Evolutionary conservation across 2,888 invertebrate genomes (phyloP).

Genomic region (Tenthredo amoena): DNA sequence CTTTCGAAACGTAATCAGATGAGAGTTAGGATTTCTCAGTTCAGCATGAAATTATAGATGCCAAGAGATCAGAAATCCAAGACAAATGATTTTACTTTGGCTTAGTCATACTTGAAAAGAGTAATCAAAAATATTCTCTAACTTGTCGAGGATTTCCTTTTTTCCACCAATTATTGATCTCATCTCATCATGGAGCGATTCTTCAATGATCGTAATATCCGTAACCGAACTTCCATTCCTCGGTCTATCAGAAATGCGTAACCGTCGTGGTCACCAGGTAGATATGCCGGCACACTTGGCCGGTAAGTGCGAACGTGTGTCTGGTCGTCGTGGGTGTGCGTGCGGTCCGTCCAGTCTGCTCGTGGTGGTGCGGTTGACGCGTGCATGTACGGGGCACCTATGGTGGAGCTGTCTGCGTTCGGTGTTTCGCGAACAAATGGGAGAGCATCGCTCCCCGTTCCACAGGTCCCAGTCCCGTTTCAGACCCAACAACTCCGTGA

Average conservation of each 20-base stretch:
- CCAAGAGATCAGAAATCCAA: neutral
- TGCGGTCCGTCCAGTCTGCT: neutral
- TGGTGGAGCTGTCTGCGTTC: constrained; percentile 66
- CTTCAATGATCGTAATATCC: neutral
- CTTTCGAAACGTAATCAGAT: neutral
- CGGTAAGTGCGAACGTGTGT: constrained; percentile 50
- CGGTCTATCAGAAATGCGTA: neutral
- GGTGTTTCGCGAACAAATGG: constrained; percentile 77
- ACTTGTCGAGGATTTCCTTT: neutral
- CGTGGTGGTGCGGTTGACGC: constrained; percentile 30
- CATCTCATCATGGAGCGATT: neutral
- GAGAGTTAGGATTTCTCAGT: neutral
- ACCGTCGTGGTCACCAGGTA: constrained; percentile 33
- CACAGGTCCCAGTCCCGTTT: constrained; percentile 53
- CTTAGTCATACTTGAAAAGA: neutral
- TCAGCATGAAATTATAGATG: neutral
- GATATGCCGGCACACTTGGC: constrained; percentile 3
- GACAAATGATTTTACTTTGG: neutral
- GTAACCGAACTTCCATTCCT: neutral
- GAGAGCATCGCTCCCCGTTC: constrained; percentile 72
- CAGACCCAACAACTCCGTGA: constrained; percentile 44
- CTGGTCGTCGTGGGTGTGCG: constrained; percentile 8
- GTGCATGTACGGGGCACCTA: constrained; percentile 48
- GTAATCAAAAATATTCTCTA: neutral
- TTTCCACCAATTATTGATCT: neutral